Base-by-base conservation (phyloP, 2,797 vertebrate species). In the Neomorphus geoffroyi region DNA sequence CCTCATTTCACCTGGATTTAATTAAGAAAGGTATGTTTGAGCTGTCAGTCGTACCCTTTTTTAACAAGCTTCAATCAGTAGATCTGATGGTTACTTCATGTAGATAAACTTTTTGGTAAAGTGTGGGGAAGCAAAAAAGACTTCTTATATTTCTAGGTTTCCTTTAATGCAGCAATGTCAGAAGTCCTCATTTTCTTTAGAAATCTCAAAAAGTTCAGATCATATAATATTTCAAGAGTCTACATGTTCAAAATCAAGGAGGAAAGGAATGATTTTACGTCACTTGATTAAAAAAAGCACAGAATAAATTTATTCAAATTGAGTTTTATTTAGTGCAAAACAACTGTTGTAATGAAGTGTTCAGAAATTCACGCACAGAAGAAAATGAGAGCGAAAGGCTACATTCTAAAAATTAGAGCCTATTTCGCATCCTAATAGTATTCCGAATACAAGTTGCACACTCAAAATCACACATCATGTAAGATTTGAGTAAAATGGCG, bases 1-100 rank as follows among this genome's bases (percentile, higher is more conserved):
- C 92, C 60, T 73, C 51, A 7, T 53, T 60, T 56, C 56, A 32
- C 71, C 72, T 86, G 79, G 23, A 66, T 92, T 94, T 92, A 92
- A 97, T 92, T 74, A 83, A n/a, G 33, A 54, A 41, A 79, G 57
- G 48, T 53, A 92, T 85, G 81, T 30, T 32, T 46, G 60, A 93
- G 83, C 78, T 96, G 87, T 81, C 93, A 92, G 27, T 6, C 51
- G 69, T 37, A 83, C 65, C 51, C 56, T 39, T 13, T 35, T 80
- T 66, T 66, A 94, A 86, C 54, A 69, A 78, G 33, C 53, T 77
- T 82, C 78, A 54, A 50, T 78, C 77, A 66, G 57, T 18, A 90
- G 39, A 72, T 32, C 37, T 57, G 45, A 50, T 57, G 80, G 37
- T n/a, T 22, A 53, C 39, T 30, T 75, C 33, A 73, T 6, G 3